These are phyloP conservation scores for Chrysolina americana DNA, from an alignment of 2,888 invertebrate genomes.

Conservation along the genomic window DNA sequence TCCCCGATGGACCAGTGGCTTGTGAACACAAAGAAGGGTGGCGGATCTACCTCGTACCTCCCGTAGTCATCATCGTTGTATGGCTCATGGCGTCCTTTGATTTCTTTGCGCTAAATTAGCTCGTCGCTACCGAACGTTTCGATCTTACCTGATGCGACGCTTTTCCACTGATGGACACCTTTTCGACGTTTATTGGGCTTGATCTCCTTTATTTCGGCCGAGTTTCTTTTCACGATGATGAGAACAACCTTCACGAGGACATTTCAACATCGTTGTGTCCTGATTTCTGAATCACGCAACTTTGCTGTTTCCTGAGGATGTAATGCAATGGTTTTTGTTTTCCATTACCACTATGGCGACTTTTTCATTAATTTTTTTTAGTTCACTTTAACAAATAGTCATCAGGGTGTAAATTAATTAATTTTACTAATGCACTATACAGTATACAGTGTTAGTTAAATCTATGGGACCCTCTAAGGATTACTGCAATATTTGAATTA, in stretches of 20 bases:
- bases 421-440: too few species aligned
- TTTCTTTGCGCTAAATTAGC: slow-evolving; percentile 31
- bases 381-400: too few species aligned
- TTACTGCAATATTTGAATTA: too few species aligned
- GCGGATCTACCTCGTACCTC: slow-evolving; percentile 37
- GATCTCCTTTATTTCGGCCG: neutral
- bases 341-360: too few species aligned
- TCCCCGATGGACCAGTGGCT: slow-evolving; percentile 58
- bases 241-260: neutral
- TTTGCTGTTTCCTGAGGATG: too few species aligned
- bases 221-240: slow-evolving; percentile 1
- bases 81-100: slow-evolving; percentile 32
- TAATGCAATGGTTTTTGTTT: too few species aligned
- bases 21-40: slow-evolving; percentile 58
- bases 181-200: slow-evolving; percentile 22
- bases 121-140: slow-evolving; percentile 9
- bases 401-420: too few species aligned
- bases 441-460: too few species aligned
- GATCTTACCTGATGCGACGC: slow-evolving; percentile 4
- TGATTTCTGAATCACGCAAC: neutral
- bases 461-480: too few species aligned
- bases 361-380: too few species aligned
- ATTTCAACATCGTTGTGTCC: neutral
- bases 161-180: slow-evolving; percentile 14
- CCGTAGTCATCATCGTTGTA: slow-evolving; percentile 19